Base-by-base conservation (phyloP, 2,797 vertebrate species). In the Brachymystax lenok region DNA sequence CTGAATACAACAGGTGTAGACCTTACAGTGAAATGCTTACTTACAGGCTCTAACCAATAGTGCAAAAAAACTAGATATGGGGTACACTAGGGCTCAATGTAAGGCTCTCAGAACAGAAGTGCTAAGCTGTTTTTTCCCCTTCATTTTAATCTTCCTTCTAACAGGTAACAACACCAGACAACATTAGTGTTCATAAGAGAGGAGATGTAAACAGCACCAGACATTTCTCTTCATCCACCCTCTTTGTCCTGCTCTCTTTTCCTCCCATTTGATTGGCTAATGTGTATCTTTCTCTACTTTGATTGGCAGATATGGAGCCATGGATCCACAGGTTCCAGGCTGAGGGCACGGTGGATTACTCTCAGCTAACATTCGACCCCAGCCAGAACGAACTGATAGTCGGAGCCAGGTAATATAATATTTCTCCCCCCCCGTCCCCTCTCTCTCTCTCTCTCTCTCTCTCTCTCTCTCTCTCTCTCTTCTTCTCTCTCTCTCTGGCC, bases 281-380 rank as follows among this genome's bases (percentile, higher is more conserved):
- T 70, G 21, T 77, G 8, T 75, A 79, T 74, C 86, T 19, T 90
- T 74, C 70, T 88, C 76, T 93, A 12, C 40, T 46, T 12, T 46
- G 40, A 66, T 91, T 93, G 74, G 87, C 93, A 99, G 97, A 97
- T 88, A 98, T 99, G 92, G 95, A 95, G 87, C 96, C 97, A 14
- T 99, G 98, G 97, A 95, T 99, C 85, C 95, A 91, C 77, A 89
- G 95, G 88, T 99, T 99, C 94, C 95, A 94, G 92, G 94, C 94
- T 33, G 94, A 97, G 92, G 95, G 95, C 88, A 97, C 97, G 52
- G 96, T 98, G 89, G 98, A 99, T 94, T 99, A 97, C 89, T 98
- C 98, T 63, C 96, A 97, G 94, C 91, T 99, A 93, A 97, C 96
- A n/a, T 98, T 98, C 90, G 98, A 99, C 89, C 96, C 97, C 1